phyloP scores from a whole-genome alignment of 2,888 invertebrate genomes.

The Metopia argyrocephala region DNA sequence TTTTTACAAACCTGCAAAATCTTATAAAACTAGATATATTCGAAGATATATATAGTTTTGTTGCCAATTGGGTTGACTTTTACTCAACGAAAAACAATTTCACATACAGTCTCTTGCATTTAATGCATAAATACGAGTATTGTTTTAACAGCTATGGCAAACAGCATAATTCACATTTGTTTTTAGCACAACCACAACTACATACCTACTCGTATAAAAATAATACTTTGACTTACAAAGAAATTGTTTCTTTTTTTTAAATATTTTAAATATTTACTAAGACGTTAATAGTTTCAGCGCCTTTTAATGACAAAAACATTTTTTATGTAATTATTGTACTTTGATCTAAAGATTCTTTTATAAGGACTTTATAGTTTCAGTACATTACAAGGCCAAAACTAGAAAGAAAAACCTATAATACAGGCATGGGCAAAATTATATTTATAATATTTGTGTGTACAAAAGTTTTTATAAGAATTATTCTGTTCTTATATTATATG shows the following conservation, averaged over 20 bases:
- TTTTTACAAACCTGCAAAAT: too few relatives aligned
- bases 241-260: too few relatives aligned
- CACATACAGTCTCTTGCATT: background rate
- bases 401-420: too few relatives aligned
- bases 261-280: background rate
- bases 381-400: too few relatives aligned
- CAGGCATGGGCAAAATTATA: too few relatives aligned
- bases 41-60: background rate
- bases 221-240: background rate
- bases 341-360: too few relatives aligned
- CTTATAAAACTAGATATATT: too few relatives aligned
- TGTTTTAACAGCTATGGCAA: background rate
- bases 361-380: too few relatives aligned
- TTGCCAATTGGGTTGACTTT: background rate
- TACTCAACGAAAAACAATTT: background rate
- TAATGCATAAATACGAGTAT: background rate
- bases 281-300: slow-evolving; percentile 15
- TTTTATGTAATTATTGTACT: background rate
- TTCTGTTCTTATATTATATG: too few relatives aligned
- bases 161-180: slow-evolving; percentile 47
- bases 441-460: too few relatives aligned
- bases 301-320: slow-evolving; percentile 7
- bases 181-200: slow-evolving; percentile 18
- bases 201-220: background rate
- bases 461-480: too few relatives aligned